Evolutionary conservation across 1,140 invertebrate genomes (phyloP), one percentile per base, ranked within the genome.

Genomic region (Pissodes strobi): DNA sequence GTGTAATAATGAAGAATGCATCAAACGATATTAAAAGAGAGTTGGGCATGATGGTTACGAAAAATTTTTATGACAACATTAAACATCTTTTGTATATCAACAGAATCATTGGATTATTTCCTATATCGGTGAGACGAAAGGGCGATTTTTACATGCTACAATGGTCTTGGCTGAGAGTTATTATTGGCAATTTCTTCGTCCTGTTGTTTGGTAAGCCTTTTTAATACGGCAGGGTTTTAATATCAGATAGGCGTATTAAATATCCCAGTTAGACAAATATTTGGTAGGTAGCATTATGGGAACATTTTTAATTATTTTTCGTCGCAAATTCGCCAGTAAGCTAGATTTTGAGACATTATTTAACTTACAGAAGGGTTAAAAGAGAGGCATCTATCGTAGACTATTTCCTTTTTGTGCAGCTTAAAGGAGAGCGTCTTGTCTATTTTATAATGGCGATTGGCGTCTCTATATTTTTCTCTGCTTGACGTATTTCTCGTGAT

Each of bases 151-250:
- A 62, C 19, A 45, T 8, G 3, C 38, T 62, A 9, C 8, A 53
- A 22, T 62, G 48, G 48, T 62, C 59, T 12, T 62, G 59, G 59
- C 23, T 62, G 6, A 62, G 43, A 52, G 48, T 62, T 15, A 52
- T 62, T 27, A 25, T 39, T 13, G 49, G 48, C 2, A 53, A 53
- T 39, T 10, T 62, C 8, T 43, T 52, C 8, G 48, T 53, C 1
- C 19, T 62, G 2, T 3, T 45, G 0, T 53, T 27, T 21, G 51
- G 59, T 62, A 46, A 51, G 55, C 22, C 10, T 17, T n/a, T n/a
- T n/a, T n/a, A n/a, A n/a, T n/a, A n/a, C n/a, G n/a, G n/a, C n/a
- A n/a, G n/a, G n/a, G n/a, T n/a, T n/a, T n/a, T n/a, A n/a, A n/a
- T n/a, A n/a, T n/a, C n/a, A n/a, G n/a, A n/a, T n/a, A 2, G 18